phyloP scores from a whole-genome alignment of 1,140 invertebrate species.

The Himalopsyche phryganea region DNA sequence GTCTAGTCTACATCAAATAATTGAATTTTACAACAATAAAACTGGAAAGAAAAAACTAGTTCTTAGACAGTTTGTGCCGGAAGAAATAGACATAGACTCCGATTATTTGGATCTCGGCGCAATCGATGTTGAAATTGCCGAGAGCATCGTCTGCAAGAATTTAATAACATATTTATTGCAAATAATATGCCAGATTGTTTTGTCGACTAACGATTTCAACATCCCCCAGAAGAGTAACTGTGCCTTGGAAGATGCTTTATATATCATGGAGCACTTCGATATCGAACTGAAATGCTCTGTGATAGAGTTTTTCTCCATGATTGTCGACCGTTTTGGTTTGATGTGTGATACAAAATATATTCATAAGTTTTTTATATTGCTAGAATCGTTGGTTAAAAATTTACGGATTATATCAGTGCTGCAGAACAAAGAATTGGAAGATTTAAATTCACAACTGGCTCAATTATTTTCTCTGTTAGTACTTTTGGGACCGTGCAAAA shows the following conservation, averaged over 20 bases:
- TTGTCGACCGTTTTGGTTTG: slow-evolving; percentile 39
- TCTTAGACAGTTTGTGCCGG: slow-evolving; percentile 44
- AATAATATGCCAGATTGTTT: slow-evolving; percentile 14
- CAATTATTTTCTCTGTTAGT: slow-evolving; percentile 10
- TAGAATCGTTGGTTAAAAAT: slow-evolving; percentile 18
- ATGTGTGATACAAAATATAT: slow-evolving; percentile 36
- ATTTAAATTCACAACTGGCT: slow-evolving; percentile 17
- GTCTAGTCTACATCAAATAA: slow-evolving; percentile 42
- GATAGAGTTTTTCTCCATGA: slow-evolving; percentile 44
- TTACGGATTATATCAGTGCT: not conserved
- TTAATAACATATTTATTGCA: slow-evolving; percentile 38
- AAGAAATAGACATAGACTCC: slow-evolving; percentile 43
- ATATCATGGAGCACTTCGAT: slow-evolving; percentile 42
- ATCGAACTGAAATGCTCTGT: slow-evolving; percentile 41
- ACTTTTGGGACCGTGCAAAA: not conserved
- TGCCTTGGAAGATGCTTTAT: slow-evolving; percentile 37
- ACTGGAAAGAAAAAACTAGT: not conserved
- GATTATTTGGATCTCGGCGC: slow-evolving; percentile 49
- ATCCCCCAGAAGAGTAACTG: not conserved
- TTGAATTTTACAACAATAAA: slow-evolving; percentile 44
- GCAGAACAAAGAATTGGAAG: slow-evolving; percentile 5
- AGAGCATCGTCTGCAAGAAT: slow-evolving; percentile 40
- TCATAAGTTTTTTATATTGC: slow-evolving; percentile 17
- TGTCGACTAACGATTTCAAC: slow-evolving; percentile 5
- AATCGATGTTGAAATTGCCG: slow-evolving; percentile 41